Evolutionary conservation across 2,113 vertebrate species (phyloP), one percentile per base, ranked within the genome.

Genomic region (Ellobius talpinus): DNA sequence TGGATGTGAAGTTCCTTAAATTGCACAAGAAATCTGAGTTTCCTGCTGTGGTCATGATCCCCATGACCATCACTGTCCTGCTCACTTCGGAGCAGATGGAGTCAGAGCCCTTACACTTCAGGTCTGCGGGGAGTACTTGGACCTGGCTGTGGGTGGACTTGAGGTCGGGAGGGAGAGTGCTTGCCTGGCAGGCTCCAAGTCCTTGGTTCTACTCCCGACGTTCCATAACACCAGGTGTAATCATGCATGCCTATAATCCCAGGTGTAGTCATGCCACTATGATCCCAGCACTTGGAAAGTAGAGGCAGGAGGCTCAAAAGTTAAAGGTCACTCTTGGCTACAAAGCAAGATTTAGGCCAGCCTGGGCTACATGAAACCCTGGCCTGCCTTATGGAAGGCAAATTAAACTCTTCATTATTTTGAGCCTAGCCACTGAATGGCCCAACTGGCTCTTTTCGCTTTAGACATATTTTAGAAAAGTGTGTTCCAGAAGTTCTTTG

Each of bases 371-470:
- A 68, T 45, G 29, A 87, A 65, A n/a, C 85, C 50, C 42, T 16
- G 42, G 45, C 55, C 55, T 47, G 76, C n/a, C 19, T 81, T 81
- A 55, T 23, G 24, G 14, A 90, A 88, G 70, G 77, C 19, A 87
- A 76, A 77, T 33, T 87, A 81, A 88, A 82, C 12, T 87, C 72
- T 87, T 87, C 52, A 50, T 91, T 74, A 85, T 78, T 90, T 92
- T 12, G 89, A 74, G 45, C 52, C 45, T 65, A 50, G 33, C 26
- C 79, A 79, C 29, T 29, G 50, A 81, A 33, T 36, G 7, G 76
- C 77, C 47, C 55, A n/a, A 24, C 9, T 66, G n/a, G n/a, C 50
- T 94, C 82, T n/a, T 76, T 92, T 90, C 74, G 55, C 72, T 86
- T 68, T 14, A 85, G 65, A 70, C 33, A 50, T 14, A 63, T 12